These are phyloP conservation scores for Schizothorax lantsangensis DNA, from an alignment of 2,797 vertebrate species.

Conservation along the genomic window DNA sequence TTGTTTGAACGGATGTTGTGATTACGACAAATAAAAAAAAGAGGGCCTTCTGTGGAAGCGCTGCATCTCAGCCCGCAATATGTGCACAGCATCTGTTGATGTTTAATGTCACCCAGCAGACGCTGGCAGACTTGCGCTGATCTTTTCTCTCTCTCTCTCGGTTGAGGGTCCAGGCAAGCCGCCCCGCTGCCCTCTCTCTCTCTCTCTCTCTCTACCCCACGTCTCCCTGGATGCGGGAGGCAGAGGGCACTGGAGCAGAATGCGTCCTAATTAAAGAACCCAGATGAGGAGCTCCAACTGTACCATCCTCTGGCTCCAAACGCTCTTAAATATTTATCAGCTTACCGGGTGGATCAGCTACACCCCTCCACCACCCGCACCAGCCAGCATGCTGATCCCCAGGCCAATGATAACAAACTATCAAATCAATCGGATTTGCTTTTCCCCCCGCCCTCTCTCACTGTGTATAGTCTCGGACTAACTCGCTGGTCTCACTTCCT, in stretches of 20 bases:
- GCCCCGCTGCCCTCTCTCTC: constrained; percentile 35
- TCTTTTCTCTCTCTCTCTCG: constrained; percentile 36
- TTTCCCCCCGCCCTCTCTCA: not conserved
- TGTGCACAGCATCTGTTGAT: constrained; percentile 69
- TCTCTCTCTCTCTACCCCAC: constrained; percentile 47
- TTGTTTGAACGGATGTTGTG: constrained; percentile 69
- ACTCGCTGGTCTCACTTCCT: constrained; percentile 26
- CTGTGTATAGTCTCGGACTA: constrained; percentile 29
- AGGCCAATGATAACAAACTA: constrained; percentile 48
- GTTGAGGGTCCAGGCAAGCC: constrained; percentile 53
- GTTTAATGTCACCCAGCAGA: constrained; percentile 71
- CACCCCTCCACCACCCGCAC: constrained; percentile 43
- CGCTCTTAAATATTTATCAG: constrained; percentile 66
- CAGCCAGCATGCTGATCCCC: constrained; percentile 35
- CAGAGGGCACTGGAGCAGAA: constrained; percentile 65
- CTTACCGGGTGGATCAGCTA: constrained; percentile 63
- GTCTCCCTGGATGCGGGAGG: constrained; percentile 54
- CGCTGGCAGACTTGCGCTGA: constrained; percentile 54
- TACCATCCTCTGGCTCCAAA: constrained; percentile 60
- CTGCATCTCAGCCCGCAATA: constrained; percentile 64
- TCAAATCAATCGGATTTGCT: constrained; percentile 24
- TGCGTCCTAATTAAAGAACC: constrained; percentile 65
- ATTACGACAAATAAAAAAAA: constrained; percentile 64
- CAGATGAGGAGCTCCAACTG: constrained; percentile 60
- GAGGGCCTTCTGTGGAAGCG: constrained; percentile 64